Percentiles rank a stretch among this genome's conserved stretches.
Conservation (phyloP, 2,888 invertebrate species). For the Amphiduros pacificus region DNA sequence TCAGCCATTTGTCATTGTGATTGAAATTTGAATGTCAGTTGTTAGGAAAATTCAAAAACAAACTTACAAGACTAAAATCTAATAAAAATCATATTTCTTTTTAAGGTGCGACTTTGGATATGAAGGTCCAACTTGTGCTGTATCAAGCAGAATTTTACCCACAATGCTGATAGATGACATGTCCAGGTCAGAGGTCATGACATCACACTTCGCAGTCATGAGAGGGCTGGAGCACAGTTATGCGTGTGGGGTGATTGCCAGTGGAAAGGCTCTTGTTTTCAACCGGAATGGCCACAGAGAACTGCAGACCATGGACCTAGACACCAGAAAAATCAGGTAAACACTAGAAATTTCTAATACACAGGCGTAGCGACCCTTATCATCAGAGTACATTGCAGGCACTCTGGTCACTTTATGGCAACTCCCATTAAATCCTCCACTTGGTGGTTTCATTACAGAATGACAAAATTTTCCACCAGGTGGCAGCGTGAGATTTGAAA, state of each 20-base stretch:
- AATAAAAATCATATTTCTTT: background rate
- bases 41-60: too few relatives aligned
- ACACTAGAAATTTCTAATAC: background rate
- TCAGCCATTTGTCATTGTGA: too few relatives aligned
- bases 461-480: too few relatives aligned
- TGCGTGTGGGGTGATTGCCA: slow-evolving; percentile 55
- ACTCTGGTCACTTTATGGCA: too few relatives aligned
- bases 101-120: slow-evolving; percentile 59
- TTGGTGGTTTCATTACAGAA: too few relatives aligned
- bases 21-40: too few relatives aligned
- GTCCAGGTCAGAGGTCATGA: slow-evolving; percentile 4
- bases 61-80: too few relatives aligned
- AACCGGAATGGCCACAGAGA: slow-evolving; percentile 45
- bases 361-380: too few relatives aligned
- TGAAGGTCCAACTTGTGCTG: slow-evolving; percentile 48
- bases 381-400: too few relatives aligned
- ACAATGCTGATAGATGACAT: slow-evolving; percentile 21
- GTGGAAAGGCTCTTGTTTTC: slow-evolving; percentile 57
- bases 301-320: slow-evolving; percentile 51
- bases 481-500: too few relatives aligned
- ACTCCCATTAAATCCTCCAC: too few relatives aligned
- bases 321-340: slow-evolving; percentile 52
- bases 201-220: slow-evolving; percentile 20
- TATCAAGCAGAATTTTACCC: slow-evolving; percentile 30
- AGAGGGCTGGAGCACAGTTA: slow-evolving; percentile 50